phyloP scores from a whole-genome alignment of 2,113 vertebrate genomes.

The Antigone vipio region DNA sequence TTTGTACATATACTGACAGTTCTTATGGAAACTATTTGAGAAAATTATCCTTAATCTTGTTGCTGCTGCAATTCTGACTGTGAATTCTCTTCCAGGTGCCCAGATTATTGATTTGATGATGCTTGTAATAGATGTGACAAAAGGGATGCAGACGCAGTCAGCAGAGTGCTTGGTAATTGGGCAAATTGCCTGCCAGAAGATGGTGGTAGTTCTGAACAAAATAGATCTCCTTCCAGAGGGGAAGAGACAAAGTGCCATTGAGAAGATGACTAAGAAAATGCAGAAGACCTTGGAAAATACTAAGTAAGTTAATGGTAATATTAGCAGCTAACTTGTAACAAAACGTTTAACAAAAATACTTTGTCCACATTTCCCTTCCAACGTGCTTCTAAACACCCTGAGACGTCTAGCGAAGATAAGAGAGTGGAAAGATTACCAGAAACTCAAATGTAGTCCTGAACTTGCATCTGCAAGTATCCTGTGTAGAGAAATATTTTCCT shows the following conservation, averaged over 20 bases:
- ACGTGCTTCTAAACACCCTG: fast-evolving
- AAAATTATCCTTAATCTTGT: neutral
- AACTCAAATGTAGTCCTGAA: neutral
- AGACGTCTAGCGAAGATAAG: neutral
- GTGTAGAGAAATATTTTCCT: neutral
- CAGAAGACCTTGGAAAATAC: conserved; percentile 96
- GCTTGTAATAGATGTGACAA: conserved; percentile 96
- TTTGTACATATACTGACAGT: neutral
- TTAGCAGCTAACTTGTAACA: neutral
- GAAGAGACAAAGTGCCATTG: conserved; percentile 87
- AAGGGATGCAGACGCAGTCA: conserved; percentile 97
- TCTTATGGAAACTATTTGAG: neutral
- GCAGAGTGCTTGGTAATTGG: conserved; percentile 97
- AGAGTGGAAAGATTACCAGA: neutral
- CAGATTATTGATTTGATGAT: conserved; percentile 99
- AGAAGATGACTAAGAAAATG: conserved; percentile 95
- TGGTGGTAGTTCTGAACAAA: conserved; percentile 97
- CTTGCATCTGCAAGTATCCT: neutral
- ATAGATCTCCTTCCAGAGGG: conserved; percentile 86
- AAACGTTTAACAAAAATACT: neutral
- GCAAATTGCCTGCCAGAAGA: conserved; percentile 91
- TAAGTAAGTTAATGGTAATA: conserved; percentile 77
- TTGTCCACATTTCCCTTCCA: neutral
- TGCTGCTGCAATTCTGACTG: conserved; percentile 14
- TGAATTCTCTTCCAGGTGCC: conserved; percentile 79